phyloP scores from a whole-genome alignment of 2,113 vertebrate species.

The Daphoenositta chrysoptera region DNA sequence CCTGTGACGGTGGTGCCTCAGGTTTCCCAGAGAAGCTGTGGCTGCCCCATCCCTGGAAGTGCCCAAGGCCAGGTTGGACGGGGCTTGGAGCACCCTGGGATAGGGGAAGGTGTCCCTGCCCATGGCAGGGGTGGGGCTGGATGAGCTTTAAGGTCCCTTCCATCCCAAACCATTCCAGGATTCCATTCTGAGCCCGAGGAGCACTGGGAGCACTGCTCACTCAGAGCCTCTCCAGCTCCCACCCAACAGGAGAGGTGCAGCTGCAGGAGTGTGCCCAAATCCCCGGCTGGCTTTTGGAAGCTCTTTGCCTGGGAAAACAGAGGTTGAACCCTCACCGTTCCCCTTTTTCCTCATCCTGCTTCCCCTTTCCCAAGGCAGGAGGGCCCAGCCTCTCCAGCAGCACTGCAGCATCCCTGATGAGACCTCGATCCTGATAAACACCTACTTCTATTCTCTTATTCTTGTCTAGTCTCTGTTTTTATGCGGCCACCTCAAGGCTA shows the following conservation, averaged over 20 bases:
- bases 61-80: accelerated
- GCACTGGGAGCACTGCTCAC: not conserved
- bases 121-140: accelerated
- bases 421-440: too few relatives aligned
- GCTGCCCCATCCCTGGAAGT: not conserved
- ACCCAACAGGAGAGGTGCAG: accelerated
- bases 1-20: not conserved
- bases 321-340: accelerated
- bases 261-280: not conserved
- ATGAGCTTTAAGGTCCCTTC: not conserved
- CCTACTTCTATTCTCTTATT: too few relatives aligned
- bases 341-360: not conserved
- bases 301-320: not conserved
- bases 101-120: not conserved
- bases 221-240: not conserved
- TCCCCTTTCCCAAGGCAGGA: not conserved
- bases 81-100: not conserved
- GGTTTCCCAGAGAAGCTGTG: not conserved
- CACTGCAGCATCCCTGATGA: accelerated
- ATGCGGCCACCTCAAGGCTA: too few relatives aligned
- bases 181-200: not conserved
- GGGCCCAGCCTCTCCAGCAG: not conserved
- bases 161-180: not conserved
- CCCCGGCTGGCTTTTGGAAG: not conserved
- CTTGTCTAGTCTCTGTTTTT: too few relatives aligned